Conservation (phyloP, 2,888 invertebrate genomes). For the Hermodice carunculata region DNA sequence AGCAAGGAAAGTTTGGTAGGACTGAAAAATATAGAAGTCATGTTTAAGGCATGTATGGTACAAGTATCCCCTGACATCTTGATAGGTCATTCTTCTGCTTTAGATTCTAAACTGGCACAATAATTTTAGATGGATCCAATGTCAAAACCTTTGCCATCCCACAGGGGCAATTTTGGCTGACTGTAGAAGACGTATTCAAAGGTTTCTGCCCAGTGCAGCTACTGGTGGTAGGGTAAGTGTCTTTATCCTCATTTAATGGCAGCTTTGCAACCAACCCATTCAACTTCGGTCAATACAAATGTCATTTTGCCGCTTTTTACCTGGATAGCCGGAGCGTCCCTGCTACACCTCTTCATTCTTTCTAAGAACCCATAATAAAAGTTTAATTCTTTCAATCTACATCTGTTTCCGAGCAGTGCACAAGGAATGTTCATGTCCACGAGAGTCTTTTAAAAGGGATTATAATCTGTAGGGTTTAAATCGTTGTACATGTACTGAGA, state of each 20-base stretch:
- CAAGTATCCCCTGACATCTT: neutral
- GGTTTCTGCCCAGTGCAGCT: neutral
- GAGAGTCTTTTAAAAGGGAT: too few relatives aligned
- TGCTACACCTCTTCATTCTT: neutral
- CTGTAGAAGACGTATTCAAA: neutral
- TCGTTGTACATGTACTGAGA: too few relatives aligned
- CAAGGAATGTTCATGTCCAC: too few relatives aligned
- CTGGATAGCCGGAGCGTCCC: neutral
- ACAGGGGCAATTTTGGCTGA: neutral
- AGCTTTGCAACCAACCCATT: neutral
- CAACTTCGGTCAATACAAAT: neutral
- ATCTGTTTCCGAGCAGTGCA: too few relatives aligned
- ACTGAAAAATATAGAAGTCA: neutral
- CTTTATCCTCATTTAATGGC: neutral
- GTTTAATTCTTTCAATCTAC: too few relatives aligned
- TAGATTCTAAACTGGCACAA: neutral
- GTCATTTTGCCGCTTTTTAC: neutral
- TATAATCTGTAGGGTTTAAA: too few relatives aligned
- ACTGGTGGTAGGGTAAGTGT: neutral
- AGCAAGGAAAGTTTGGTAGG: neutral
- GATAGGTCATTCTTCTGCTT: neutral
- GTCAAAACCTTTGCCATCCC: neutral
- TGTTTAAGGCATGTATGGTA: neutral
- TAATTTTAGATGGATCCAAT: neutral
- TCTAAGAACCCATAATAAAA: too few relatives aligned